Evolutionary conservation across 2,113 vertebrate genomes (phyloP), one percentile per base, ranked within the genome.

Genomic region (Stomatorhinus ivindoensis): DNA sequence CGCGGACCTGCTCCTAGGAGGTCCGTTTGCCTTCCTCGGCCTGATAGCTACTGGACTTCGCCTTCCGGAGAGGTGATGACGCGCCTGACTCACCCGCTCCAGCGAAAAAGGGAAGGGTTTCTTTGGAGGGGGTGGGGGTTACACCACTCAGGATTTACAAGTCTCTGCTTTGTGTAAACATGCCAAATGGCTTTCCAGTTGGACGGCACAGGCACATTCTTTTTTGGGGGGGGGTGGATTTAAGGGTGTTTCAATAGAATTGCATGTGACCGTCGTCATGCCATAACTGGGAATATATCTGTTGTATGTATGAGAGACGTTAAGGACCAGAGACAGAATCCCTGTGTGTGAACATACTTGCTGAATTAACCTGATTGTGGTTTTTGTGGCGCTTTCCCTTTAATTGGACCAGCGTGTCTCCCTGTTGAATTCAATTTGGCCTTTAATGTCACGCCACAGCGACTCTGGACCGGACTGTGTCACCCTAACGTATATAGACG

Each of bases 31-130:
- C 19, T 3, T 87, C 17, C 51, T 9, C 31, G 50, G 58, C 58
- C 24, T 15, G 21, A 17, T 15, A 39, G 51, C 86, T 35, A 5
- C 47, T 17, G 42, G 5, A 10, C 51, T 39, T 44, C 17, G n/a
- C 47, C 87, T 76, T 19, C 61, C 24, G 1, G 35, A 27, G 27
- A 65, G 27, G 82, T 90, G 93, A 92, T 92, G 93, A 92, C 93
- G 91, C 92, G 90, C 89, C 91, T 94, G 93, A 95, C 92, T 95
- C 94, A 93, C 93, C 92, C 90, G 89, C 91, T 31, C 10, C 3
- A 11, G 1, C 3, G 61, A 69, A 69, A 69, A 69, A 69, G n/a
- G 4, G 24, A 31, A 69, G n/a, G 4, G n/a, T 31, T 13, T 42
- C 15, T 15, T 7, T 17, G 15, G 69, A 4, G 35, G 73, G 73